phyloP scores from a whole-genome alignment of 2,113 vertebrate species.

The Puntigrus tetrazona region DNA sequence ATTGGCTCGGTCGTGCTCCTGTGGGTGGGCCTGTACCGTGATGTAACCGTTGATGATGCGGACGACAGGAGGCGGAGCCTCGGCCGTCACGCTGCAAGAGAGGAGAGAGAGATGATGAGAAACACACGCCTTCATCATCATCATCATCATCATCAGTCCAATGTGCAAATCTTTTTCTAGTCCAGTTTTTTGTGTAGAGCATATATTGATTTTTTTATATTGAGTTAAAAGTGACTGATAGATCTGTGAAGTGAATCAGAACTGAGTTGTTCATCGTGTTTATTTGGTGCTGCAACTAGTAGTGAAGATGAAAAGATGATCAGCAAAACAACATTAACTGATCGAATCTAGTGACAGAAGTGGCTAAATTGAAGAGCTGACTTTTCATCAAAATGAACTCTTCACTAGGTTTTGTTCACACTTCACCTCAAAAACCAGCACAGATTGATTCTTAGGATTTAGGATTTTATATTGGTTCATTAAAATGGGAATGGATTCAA shows the following conservation, averaged over 20 bases:
- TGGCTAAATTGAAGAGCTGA: not conserved
- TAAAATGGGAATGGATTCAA: not conserved
- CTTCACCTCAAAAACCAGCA: not conserved
- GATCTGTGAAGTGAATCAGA: no score
- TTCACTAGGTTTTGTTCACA: not conserved
- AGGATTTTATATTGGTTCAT: no score
- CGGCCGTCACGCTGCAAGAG: slow-evolving; percentile 69
- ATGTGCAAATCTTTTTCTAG: no score
- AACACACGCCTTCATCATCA: not conserved
- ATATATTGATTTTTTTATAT: no score
- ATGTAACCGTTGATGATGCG: slow-evolving; percentile 81
- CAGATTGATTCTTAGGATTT: not conserved
- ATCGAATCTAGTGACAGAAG: not conserved
- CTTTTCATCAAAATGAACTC: not conserved
- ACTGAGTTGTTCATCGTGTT: no score
- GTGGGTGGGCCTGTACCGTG: slow-evolving; percentile 67
- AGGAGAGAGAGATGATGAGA: not conserved
- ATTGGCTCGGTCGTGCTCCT: slow-evolving; percentile 52
- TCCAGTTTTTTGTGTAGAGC: not conserved
- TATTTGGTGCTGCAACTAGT: not conserved
- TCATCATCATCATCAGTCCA: no score
- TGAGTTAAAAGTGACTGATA: no score
- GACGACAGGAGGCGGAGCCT: slow-evolving; percentile 73
- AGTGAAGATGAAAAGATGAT: not conserved
- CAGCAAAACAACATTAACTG: not conserved